Evolutionary conservation across 1,140 invertebrate genomes (phyloP), one percentile per base, ranked within the genome.

Genomic region (Drosophila miranda): DNA sequence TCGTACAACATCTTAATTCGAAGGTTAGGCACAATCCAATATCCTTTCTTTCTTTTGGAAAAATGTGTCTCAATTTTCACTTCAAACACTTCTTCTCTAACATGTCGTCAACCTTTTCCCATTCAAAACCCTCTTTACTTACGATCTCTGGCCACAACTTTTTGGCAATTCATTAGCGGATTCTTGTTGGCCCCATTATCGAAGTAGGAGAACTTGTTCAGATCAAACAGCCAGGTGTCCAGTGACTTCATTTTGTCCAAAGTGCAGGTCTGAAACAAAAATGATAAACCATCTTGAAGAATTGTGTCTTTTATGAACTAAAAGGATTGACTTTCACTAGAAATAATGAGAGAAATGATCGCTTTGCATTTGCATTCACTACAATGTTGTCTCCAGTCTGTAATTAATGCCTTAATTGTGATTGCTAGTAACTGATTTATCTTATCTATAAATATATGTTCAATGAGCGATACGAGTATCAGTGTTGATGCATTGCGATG

Each of bases 81-180:
- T 19, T 19, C 19, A 19, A 19, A 19, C 19, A 45, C 41, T 26
- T 8, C 2, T 34, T 6, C 6, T 26, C 1, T 1, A 19, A 19
- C 19, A 19, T 26, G 5, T 26, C 26, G 6, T 28, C 26, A 28
- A 28, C 26, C 26, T 28, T 28, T 28, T 28, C 6, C 23, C 6
- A 6, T n/a, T 23, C 9, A 11, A 34, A 34, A 34, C 3, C 3
- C 8, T 8, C 11, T 38, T 13, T 49, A 88, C 89, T 89, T 68
- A 90, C 89, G 79, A 64, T 90, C 82, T 70, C 61, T 75, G 52
- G 89, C 89, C 50, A 90, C 86, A 6, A 90, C 86, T 49, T 90
- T 90, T 71, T 90, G 89, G 51, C 89, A 90, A 55, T 90, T 90
- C 89, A 90, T 89, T 0, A 89, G 59, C 14, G 89, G 89, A 70